These are phyloP conservation scores for Aporophyla lueneburgensis DNA, from an alignment of 2,888 invertebrate genomes.

Conservation along the genomic window DNA sequence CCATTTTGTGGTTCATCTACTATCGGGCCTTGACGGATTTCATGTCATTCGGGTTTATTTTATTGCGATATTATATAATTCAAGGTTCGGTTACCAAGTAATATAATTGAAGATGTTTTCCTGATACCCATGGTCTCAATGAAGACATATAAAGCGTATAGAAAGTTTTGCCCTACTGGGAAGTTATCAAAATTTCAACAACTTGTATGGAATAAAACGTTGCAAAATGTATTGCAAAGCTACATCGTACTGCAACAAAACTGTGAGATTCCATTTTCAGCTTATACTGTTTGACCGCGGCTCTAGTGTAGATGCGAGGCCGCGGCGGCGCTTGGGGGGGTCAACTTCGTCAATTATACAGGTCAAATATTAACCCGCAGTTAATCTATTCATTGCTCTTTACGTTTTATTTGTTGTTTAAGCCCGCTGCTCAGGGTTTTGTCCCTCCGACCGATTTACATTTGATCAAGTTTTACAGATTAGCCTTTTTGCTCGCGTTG, in stretches of 20 bases:
- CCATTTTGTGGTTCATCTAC: not conserved
- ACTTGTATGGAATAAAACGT: not conserved
- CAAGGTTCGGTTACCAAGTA: not conserved
- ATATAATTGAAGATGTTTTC: not conserved
- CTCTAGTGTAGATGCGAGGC: not conserved
- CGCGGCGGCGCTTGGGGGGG: conserved; percentile 2
- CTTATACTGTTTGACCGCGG: not conserved
- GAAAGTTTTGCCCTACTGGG: not conserved
- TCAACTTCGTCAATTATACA: conserved; percentile 77
- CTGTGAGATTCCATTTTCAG: not conserved
- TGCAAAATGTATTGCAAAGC: not conserved
- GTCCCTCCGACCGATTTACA: conserved; percentile 71
- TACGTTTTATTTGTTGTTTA: conserved; percentile 74
- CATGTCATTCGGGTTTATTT: not conserved
- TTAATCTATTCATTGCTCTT: conserved; percentile 78
- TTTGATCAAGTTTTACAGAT: conserved; percentile 71
- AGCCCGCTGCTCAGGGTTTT: conserved; percentile 63
- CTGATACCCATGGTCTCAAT: not conserved
- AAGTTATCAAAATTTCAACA: not conserved
- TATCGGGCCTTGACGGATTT: too few relatives aligned
- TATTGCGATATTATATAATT: too few relatives aligned
- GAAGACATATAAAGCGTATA: not conserved
- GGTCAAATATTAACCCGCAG: conserved; percentile 74
- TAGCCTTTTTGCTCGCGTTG: conserved; percentile 68
- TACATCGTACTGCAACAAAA: not conserved